Conservation (phyloP, 2,113 vertebrate genomes). For the Notiomystis cincta region DNA sequence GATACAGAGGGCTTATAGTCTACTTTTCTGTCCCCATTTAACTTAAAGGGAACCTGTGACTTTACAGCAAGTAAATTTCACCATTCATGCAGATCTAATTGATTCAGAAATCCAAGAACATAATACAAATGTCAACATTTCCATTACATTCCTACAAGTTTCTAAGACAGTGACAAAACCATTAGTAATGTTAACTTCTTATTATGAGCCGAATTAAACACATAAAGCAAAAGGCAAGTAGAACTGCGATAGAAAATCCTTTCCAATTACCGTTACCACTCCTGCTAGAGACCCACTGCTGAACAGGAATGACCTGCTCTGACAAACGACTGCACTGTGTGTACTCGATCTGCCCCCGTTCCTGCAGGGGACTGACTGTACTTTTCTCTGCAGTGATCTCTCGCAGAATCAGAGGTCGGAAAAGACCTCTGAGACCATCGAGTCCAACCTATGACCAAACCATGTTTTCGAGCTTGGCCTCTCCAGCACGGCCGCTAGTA, state of each 20-base stretch:
- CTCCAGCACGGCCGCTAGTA: neutral
- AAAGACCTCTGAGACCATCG: neutral
- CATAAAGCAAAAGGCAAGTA: neutral
- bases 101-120: neutral
- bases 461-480: neutral
- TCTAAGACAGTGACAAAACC: neutral
- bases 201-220: rapidly evolving
- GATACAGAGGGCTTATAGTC: neutral
- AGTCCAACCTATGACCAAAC: neutral
- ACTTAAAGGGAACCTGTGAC: neutral
- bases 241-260: neutral
- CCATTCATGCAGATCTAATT: neutral
- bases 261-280: neutral
- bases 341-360: too few relatives aligned
- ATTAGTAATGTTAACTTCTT: neutral
- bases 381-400: neutral
- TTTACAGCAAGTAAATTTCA: neutral
- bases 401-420: neutral
- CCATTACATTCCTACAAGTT: neutral
- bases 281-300: neutral
- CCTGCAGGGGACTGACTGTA: neutral
- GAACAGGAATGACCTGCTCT: neutral
- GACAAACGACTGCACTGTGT: rapidly evolving
- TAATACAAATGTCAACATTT: neutral
- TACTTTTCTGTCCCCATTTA: neutral